Conservation (phyloP, 2,797 vertebrate genomes). For the Phoebastria nigripes region DNA sequence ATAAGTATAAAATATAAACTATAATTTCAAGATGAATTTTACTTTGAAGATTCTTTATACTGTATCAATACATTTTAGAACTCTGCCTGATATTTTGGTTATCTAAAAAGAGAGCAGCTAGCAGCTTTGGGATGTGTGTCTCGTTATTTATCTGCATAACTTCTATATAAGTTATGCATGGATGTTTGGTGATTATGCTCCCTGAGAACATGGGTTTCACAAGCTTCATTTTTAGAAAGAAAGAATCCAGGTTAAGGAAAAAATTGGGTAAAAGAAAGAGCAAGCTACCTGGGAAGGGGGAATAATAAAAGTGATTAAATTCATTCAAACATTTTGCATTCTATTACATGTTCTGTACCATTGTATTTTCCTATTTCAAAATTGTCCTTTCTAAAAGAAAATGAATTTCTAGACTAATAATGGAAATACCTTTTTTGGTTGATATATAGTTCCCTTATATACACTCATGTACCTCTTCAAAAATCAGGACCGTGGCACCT, state of each 20-base stretch:
- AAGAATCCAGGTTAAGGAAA: background rate
- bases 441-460: conserved; percentile 16
- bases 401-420: conserved; percentile 1
- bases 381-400: background rate
- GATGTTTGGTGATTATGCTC: background rate
- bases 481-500: conserved; percentile 42
- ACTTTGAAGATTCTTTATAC: background rate
- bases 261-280: background rate
- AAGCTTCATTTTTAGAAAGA: background rate
- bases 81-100: background rate
- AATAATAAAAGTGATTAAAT: background rate
- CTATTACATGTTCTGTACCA: background rate
- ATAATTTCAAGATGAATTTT: background rate
- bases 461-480: conserved; percentile 7
- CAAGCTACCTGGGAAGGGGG: background rate
- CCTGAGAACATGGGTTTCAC: conserved; percentile 14
- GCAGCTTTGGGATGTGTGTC: background rate
- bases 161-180: background rate
- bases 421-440: background rate
- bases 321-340: background rate
- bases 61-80: background rate
- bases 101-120: background rate
- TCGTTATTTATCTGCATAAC: background rate
- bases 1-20: background rate
- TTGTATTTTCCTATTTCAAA: conserved; percentile 2